Evolutionary conservation across 2,113 vertebrate genomes (phyloP), one percentile per base, ranked within the genome.

Genomic region (Corvus moneduloides): DNA sequence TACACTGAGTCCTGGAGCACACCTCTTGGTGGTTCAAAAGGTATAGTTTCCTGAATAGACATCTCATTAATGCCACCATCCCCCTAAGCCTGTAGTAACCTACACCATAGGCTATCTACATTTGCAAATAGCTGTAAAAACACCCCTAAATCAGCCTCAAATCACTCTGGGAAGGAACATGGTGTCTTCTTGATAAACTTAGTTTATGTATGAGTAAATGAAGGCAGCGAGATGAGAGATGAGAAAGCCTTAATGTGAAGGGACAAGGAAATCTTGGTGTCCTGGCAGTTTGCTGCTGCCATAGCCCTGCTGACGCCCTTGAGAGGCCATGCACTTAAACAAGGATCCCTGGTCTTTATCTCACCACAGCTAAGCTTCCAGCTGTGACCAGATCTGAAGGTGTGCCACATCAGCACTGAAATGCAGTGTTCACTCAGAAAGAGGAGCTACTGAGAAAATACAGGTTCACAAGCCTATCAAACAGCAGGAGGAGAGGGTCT

Each of bases 11-110:
- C 93, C 95, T 89, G 76, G 49, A 95, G 92, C 83, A 93, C 71
- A 89, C 63, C n/a, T 93, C 88, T 92, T 91, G 69, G 91, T 95
- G 93, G 67, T 96, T 95, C 71, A 93, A 97, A 97, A 91, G 79
- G 49, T 93, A 82, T 20, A 62, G 24, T 79, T 39, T 88, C 89
- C 64, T 75, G 73, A 96, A 95, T 6, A 93, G 79, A 95, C 92
- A 85, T 69, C 90, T 94, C 94, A 94, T 97, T 96, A 97, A 87
- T 39, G 89, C 89, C 52, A 66, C 75, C 77, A 84, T 87, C 28
- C 82, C 64, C 67, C 51, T 76, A 85, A 88, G 43, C 49, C 64
- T 6, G 7, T 46, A 63, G 48, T 69, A 88, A 81, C 35, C 51
- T 64, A 85, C n/a, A 39, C 78, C 11, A 12, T 16, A 84, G 49